These are phyloP conservation scores for Lasioglossum oenotherae DNA, from an alignment of 2,888 invertebrate species.

Conservation along the genomic window DNA sequence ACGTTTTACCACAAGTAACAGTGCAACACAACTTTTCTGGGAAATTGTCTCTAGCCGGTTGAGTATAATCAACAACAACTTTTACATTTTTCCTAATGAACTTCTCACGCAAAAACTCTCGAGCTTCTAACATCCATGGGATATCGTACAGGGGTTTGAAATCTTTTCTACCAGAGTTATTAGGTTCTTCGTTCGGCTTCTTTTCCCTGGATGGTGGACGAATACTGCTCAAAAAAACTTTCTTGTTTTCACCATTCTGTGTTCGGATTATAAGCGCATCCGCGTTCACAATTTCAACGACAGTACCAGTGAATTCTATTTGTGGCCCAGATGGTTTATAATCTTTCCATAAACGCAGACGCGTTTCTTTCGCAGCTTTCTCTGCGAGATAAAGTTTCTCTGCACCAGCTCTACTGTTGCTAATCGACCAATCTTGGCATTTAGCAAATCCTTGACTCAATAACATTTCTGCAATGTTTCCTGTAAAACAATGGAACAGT, in stretches of 20 bases:
- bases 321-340: slow-evolving; percentile 91
- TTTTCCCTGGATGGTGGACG: slow-evolving; percentile 93
- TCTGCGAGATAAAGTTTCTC: slow-evolving; percentile 94
- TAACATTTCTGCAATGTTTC: slow-evolving; percentile 97
- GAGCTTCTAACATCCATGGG: slow-evolving; percentile 99
- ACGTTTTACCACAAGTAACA: slow-evolving; percentile 92
- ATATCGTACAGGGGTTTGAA: slow-evolving; percentile 98
- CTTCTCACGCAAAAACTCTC: slow-evolving; percentile 98
- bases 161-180: slow-evolving; percentile 89
- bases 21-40: slow-evolving; percentile 99
- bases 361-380: slow-evolving; percentile 93
- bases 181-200: slow-evolving; percentile 88
- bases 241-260: slow-evolving; percentile 91
- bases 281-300: slow-evolving; percentile 96
- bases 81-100: slow-evolving; percentile 97
- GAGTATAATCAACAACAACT: slow-evolving; percentile 97
- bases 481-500: slow-evolving; percentile 74
- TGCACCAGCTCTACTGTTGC: slow-evolving; percentile 91
- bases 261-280: slow-evolving; percentile 96
- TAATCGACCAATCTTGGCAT: slow-evolving; percentile 97
- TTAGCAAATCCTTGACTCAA: slow-evolving; percentile 96
- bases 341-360: slow-evolving; percentile 95
- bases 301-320: slow-evolving; percentile 92
- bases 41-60: slow-evolving; percentile 96
- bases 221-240: slow-evolving; percentile 97